These are phyloP conservation scores for Xenopus petersii DNA, from an alignment of 2,797 vertebrate species.

Conservation along the genomic window DNA sequence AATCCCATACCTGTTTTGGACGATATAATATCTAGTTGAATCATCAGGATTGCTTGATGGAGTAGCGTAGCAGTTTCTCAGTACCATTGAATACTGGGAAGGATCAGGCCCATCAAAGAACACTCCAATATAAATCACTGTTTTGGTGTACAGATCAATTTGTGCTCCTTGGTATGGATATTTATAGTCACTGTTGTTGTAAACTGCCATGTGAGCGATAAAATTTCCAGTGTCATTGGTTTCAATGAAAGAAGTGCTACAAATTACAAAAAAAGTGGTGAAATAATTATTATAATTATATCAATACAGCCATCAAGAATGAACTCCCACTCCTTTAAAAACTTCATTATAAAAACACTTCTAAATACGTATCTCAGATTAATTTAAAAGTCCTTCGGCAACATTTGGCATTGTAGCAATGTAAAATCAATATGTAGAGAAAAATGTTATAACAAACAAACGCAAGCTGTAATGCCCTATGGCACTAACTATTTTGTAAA, in stretches of 20 bases:
- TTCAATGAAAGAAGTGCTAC: neutral
- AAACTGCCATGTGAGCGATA: neutral
- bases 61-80: constrained; percentile 17
- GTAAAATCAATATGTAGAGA: too few species aligned
- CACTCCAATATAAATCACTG: neutral
- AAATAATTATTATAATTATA: too few species aligned
- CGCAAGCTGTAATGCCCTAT: too few species aligned
- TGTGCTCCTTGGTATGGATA: neutral
- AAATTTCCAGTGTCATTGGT: neutral
- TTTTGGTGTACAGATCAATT: neutral
- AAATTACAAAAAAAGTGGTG: neutral
- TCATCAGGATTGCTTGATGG: neutral
- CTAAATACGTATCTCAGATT: too few species aligned
- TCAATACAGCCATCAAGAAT: too few species aligned
- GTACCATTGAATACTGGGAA: neutral
- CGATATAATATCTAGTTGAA: constrained; percentile 4
- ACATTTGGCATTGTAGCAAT: too few species aligned
- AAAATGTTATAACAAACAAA: too few species aligned
- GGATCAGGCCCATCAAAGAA: neutral
- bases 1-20: neutral
- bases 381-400: too few species aligned
- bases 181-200: neutral
- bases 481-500: too few species aligned
- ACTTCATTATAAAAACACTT: too few species aligned
- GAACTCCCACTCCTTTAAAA: too few species aligned